phyloP scores from a whole-genome alignment of 2,113 vertebrate species.

The Phrynosoma platyrhinos region DNA sequence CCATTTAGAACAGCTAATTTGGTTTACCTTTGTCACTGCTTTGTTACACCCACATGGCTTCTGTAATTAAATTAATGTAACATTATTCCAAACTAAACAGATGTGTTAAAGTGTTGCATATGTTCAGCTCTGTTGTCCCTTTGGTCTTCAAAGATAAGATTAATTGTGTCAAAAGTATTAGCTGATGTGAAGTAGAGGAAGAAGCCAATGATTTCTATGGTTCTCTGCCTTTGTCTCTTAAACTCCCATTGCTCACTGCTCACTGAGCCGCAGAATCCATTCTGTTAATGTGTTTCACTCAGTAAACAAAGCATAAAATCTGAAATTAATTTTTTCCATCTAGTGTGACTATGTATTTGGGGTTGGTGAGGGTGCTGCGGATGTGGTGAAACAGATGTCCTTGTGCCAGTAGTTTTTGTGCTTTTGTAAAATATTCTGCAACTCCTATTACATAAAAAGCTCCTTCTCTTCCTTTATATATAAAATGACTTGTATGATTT shows the following conservation, averaged over 20 bases:
- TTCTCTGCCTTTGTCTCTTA: constrained; percentile 41
- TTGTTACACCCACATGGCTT: constrained; percentile 57
- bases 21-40: constrained; percentile 62
- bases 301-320: constrained; percentile 76
- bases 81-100: constrained; percentile 57
- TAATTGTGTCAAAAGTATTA: constrained; percentile 54
- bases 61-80: constrained; percentile 60
- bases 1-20: constrained; percentile 37
- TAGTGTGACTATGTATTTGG: background rate
- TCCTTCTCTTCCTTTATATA: background rate
- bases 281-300: constrained; percentile 77
- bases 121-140: constrained; percentile 53
- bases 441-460: background rate
- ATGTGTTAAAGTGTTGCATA: constrained; percentile 39
- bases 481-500: background rate
- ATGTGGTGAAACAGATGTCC: background rate
- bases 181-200: constrained; percentile 29
- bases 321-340: background rate
- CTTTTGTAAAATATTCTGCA: background rate
- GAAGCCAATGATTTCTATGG: constrained; percentile 46
- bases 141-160: constrained; percentile 48
- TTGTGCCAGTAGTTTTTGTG: background rate
- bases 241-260: constrained; percentile 56
- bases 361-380: background rate
- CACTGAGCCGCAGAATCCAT: constrained; percentile 78